Percentiles rank a stretch among this genome's conserved stretches.
phyloP scores from a whole-genome alignment of 2,797 vertebrate genomes.

The Catamblyrhynchus diadema region DNA sequence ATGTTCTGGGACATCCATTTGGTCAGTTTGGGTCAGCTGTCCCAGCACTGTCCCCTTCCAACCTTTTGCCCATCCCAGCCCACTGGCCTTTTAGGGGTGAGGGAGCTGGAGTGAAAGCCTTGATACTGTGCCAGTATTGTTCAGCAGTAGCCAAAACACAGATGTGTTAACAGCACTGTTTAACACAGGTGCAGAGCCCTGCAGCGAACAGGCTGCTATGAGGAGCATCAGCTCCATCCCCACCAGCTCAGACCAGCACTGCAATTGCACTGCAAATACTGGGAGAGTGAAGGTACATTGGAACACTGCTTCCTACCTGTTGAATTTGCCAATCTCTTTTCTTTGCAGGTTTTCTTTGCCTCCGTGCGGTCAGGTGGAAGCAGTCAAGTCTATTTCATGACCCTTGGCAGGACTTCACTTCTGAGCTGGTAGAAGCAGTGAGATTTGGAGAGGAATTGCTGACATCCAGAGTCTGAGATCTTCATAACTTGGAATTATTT shows the following conservation, averaged over 20 bases:
- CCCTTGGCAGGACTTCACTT: conserved; percentile 88
- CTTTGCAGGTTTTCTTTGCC: conserved; percentile 86
- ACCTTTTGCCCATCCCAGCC: background rate
- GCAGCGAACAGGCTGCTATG: accelerated
- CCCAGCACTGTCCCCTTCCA: background rate
- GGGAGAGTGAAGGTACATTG: background rate
- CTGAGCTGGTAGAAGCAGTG: conserved; percentile 83
- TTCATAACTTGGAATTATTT: conserved; percentile 80
- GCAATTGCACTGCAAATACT: background rate
- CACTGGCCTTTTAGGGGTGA: background rate
- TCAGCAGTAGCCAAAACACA: background rate
- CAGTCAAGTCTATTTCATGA: conserved; percentile 94
- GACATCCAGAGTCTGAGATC: conserved; percentile 74
- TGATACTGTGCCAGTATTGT: background rate
- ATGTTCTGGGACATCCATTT: background rate
- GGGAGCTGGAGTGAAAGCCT: background rate
- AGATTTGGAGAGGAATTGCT: conserved; percentile 56
- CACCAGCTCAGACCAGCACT: background rate
- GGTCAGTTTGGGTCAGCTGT: background rate
- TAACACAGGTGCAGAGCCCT: background rate
- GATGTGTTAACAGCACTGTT: accelerated
- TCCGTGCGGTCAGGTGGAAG: conserved; percentile 89
- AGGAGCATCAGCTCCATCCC: background rate
- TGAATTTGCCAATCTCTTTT: background rate
- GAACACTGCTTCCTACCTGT: background rate